phyloP scores from a whole-genome alignment of 2,113 vertebrate species.

The Vidua chalybeata region DNA sequence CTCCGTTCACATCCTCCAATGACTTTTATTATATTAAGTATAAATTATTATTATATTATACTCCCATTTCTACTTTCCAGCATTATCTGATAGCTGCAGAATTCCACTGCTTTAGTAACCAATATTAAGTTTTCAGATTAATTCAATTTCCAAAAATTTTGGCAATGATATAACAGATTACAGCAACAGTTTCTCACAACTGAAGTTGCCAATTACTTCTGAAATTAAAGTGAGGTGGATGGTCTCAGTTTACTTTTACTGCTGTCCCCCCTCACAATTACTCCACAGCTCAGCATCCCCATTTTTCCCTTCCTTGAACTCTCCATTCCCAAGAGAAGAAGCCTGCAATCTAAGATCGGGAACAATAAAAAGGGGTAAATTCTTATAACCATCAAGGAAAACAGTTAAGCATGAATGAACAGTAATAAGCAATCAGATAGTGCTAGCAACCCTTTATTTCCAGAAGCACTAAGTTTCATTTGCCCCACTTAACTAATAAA shows the following conservation, averaged over 20 bases:
- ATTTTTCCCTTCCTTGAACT: background rate
- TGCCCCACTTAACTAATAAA: background rate
- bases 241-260: slow-evolving; percentile 4
- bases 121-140: background rate
- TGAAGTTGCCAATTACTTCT: background rate
- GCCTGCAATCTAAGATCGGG: background rate
- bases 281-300: background rate
- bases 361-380: background rate
- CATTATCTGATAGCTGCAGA: background rate
- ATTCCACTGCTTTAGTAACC: background rate
- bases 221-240: slow-evolving; percentile 16
- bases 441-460: background rate
- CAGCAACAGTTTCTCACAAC: background rate
- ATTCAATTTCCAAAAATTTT: slow-evolving; percentile 36
- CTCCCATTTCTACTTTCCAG: background rate
- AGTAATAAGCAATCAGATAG: background rate
- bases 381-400: background rate
- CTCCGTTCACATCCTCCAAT: background rate
- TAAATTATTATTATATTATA: background rate
- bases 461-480: background rate
- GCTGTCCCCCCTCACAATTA: background rate
- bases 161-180: background rate
- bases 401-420: background rate
- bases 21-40: background rate
- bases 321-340: background rate